Conservation (phyloP, 2,888 invertebrate genomes). For the Sisyra terminalis region DNA sequence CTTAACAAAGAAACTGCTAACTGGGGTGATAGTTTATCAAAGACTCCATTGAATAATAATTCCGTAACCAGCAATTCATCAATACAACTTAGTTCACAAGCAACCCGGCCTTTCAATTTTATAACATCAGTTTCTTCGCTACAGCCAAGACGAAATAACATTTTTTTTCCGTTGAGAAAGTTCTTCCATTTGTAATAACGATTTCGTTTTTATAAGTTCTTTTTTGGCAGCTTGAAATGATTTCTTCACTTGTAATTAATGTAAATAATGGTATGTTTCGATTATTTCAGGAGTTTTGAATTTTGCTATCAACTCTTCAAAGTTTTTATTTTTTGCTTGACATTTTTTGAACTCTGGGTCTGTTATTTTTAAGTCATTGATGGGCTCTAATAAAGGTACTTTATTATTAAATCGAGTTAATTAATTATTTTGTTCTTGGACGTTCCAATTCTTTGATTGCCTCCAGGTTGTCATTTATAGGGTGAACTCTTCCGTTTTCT, state of each 20-base stretch:
- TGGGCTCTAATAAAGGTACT: conserved; percentile 79
- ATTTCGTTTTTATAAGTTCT: conserved; percentile 73
- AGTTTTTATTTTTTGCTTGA: conserved; percentile 62
- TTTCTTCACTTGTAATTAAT: conserved; percentile 49
- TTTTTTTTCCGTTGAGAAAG: conserved; percentile 87
- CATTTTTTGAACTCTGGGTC: conserved; percentile 65
- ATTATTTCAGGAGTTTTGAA: conserved; percentile 59
- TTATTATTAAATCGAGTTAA: conserved; percentile 78
- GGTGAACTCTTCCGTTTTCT: no score
- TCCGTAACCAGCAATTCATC: conserved; percentile 96
- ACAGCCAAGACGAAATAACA: conserved; percentile 82
- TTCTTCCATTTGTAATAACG: conserved; percentile 91
- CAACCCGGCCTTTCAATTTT: conserved; percentile 92
- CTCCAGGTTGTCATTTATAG: no score
- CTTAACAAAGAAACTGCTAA: conserved; percentile 77
- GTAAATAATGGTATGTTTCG: conserved; percentile 56
- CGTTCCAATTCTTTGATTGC: conserved; percentile 69
- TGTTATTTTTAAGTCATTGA: conserved; percentile 91
- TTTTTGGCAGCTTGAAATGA: conserved; percentile 47
- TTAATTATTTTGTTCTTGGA: conserved; percentile 76
- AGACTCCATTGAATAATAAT: conserved; percentile 94
- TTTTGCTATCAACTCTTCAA: conserved; percentile 53
- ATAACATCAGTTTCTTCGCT: conserved; percentile 89
- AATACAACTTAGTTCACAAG: conserved; percentile 93
- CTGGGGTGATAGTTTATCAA: conserved; percentile 65